A percentile compares a stretch with the other conserved stretches of the same genome.
phyloP scores from a whole-genome alignment of 1,140 invertebrate species.

The Dolichoris vasculosae region DNA sequence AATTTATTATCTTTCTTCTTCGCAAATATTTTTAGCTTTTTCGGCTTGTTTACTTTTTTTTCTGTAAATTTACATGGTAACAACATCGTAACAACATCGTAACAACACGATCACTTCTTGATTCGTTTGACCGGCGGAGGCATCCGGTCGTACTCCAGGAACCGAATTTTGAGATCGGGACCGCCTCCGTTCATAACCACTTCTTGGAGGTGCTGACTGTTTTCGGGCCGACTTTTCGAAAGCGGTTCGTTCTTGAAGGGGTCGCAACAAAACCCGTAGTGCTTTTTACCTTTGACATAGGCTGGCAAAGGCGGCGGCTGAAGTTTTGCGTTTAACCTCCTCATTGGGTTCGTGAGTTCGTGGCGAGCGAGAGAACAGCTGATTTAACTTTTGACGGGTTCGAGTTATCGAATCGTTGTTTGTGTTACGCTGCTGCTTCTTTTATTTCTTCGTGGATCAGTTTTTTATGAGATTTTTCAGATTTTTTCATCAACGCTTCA shows the following conservation, averaged over 20 bases:
- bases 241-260: slow-evolving; percentile 53
- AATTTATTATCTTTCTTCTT: too few relatives aligned
- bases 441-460: not conserved
- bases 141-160: slow-evolving; percentile 40
- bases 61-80: too few relatives aligned
- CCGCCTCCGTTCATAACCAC: slow-evolving; percentile 54
- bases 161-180: slow-evolving; percentile 60
- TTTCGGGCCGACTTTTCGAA: slow-evolving; percentile 27
- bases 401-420: not conserved
- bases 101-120: not conserved
- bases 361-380: not conserved
- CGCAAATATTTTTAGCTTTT: too few relatives aligned
- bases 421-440: not conserved
- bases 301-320: not conserved
- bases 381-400: not conserved
- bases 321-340: not conserved
- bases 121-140: not conserved
- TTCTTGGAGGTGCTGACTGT: slow-evolving; percentile 43
- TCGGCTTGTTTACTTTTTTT: too few relatives aligned
- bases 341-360: slow-evolving; percentile 2
- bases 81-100: too few relatives aligned
- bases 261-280: slow-evolving; percentile 66
- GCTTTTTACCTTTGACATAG: slow-evolving; percentile 53
- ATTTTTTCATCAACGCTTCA: not conserved
- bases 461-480: not conserved